Conservation (phyloP, 2,113 vertebrate genomes). For the Amblyopsis rosae region DNA sequence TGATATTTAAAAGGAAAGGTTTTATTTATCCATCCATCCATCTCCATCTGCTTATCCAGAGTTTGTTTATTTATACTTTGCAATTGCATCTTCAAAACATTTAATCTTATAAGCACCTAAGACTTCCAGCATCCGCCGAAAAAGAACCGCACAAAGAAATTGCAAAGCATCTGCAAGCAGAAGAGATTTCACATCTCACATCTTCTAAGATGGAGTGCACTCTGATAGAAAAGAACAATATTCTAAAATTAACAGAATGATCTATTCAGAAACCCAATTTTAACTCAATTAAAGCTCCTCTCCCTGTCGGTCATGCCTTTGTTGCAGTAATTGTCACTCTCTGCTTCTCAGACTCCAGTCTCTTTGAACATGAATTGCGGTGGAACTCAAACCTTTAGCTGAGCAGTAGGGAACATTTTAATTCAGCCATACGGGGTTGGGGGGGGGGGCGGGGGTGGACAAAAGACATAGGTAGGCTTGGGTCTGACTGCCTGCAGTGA, state of each 20-base stretch:
- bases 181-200: slow-evolving; percentile 47
- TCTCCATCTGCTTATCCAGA: too few relatives aligned
- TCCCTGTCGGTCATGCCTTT: slow-evolving; percentile 68
- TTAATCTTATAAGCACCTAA: too few relatives aligned
- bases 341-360: slow-evolving; percentile 49
- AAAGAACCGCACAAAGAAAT: slow-evolving; percentile 31
- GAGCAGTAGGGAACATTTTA: slow-evolving; percentile 51
- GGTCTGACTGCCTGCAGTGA: slow-evolving; percentile 53
- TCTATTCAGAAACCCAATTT: slow-evolving; percentile 70
- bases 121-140: background rate
- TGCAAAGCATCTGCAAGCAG: background rate
- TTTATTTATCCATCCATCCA: too few relatives aligned
- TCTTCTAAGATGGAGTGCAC: slow-evolving; percentile 34
- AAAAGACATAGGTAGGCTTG: slow-evolving; percentile 58
- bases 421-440: slow-evolving; percentile 54
- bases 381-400: slow-evolving; percentile 52
- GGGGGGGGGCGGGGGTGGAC: slow-evolving; percentile 14
- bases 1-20: too few relatives aligned
- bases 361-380: slow-evolving; percentile 62
- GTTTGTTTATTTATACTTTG: too few relatives aligned
- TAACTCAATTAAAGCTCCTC: slow-evolving; percentile 69
- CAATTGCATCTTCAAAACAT: too few relatives aligned
- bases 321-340: slow-evolving; percentile 62
- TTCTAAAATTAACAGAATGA: slow-evolving; percentile 68
- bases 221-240: slow-evolving; percentile 42